Evolutionary conservation across 2,888 invertebrate genomes (phyloP).

Genomic region (Orthosia gothica): DNA sequence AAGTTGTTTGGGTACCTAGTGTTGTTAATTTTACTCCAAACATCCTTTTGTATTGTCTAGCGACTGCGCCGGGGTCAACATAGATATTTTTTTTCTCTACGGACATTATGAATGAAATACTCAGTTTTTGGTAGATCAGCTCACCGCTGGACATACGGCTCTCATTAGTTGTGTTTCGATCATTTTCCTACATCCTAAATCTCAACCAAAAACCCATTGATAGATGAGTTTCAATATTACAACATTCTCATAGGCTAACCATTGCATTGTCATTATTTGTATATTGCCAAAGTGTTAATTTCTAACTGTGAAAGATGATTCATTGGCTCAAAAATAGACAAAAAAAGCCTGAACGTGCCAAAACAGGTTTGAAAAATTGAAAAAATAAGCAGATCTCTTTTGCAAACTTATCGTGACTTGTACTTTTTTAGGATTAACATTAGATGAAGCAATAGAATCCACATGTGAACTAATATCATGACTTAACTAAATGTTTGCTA

Average conservation of each 20-base stretch:
- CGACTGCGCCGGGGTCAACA: too few species aligned
- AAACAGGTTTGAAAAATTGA: neutral
- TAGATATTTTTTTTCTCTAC: too few species aligned
- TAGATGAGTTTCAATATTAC: neutral
- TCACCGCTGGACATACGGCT: neutral
- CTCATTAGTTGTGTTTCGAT: neutral
- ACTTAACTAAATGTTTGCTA: neutral
- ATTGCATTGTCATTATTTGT: neutral
- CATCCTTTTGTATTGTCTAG: neutral
- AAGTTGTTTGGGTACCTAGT: too few species aligned
- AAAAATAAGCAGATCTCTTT: neutral
- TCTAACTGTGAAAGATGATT: slow-evolving; percentile 32
- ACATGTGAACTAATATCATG: slow-evolving; percentile 16
- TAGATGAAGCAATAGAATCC: slow-evolving; percentile 21
- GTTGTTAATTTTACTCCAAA: neutral
- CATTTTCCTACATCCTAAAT: neutral
- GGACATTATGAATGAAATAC: too few species aligned
- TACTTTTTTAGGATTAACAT: neutral
- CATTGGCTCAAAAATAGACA: neutral
- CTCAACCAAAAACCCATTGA: too few species aligned
- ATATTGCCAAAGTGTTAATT: neutral
- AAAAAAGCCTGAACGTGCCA: neutral
- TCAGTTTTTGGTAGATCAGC: too few species aligned
- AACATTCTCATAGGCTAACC: neutral
- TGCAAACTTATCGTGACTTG: slow-evolving; percentile 26